Base-by-base conservation (phyloP, 1,140 invertebrate genomes). In the Aphelinus certus region DNA sequence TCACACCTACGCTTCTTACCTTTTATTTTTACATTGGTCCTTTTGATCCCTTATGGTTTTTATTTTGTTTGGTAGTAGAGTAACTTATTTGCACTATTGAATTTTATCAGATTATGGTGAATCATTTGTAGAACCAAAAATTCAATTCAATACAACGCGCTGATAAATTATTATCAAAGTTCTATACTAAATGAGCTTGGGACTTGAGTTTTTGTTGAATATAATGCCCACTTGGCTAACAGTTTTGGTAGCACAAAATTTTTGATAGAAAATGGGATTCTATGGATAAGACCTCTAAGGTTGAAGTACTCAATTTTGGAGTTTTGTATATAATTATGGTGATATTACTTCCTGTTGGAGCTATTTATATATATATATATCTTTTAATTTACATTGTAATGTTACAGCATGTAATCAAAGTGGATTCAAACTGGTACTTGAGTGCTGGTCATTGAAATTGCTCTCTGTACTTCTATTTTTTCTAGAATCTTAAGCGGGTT, bases 321-420 rank as follows among this genome's bases (percentile, higher is more conserved):
- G 26, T 75, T n/a, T 51, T 75, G 63, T 71, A 71, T 49, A 75
- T 71, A 69, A 42, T 65, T 51, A 66, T 76, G 53, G 61, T 64
- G 47, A 49, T 60, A 60, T 43, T 55, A 63, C 43, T 60, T n/a
- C 66, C 67, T 64, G 10, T 75, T 49, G 64, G 67, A 76, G 65
- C 67, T 67, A 64, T 47, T 80, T 78, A 71, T 70, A 63, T 75
- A 79, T 43, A 76, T 66, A 73, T 75, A 26, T 26, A 26, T 26
- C 26, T 65, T 70, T 81, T 86, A 87, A 87, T 86, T 57, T 79
- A 77, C 73, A 82, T 86, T 87, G 82, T 76, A 83, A 81, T 88
- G 85, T 88, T 88, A 75, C 86, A 88, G 86, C 85, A 85, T 86
- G 84, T 86, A 81, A 82, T 81, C 78, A 80, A 83, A 83, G 70